phyloP scores from a whole-genome alignment of 2,797 vertebrate species.

The Phataginus tetradactyla region DNA sequence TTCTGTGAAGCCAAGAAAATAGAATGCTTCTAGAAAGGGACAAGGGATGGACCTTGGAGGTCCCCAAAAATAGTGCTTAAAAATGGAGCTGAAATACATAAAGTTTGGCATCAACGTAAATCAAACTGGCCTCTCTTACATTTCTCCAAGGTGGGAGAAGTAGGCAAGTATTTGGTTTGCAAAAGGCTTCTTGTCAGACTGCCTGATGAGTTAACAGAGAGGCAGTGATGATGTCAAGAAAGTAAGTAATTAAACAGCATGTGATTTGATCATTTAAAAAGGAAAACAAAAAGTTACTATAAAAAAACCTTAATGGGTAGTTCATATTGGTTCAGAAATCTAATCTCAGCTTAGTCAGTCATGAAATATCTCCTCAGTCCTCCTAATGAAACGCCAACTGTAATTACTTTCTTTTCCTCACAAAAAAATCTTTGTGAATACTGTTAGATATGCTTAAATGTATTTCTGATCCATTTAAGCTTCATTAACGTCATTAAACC shows the following conservation, averaged over 20 bases:
- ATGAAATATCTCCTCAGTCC: conserved; percentile 23
- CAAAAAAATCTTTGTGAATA: neutral
- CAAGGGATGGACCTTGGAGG: neutral
- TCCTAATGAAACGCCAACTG: conserved; percentile 23
- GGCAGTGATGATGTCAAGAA: conserved; percentile 17
- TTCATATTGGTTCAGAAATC: conserved; percentile 46
- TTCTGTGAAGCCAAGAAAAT: neutral
- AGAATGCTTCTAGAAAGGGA: neutral
- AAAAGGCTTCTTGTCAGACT: neutral
- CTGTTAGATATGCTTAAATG: conserved; percentile 4
- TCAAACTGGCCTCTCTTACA: neutral
- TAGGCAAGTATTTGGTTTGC: neutral
- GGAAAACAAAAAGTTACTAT: conserved; percentile 27
- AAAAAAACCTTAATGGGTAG: neutral
- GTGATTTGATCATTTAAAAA: conserved; percentile 44
- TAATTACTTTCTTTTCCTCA: conserved; percentile 29
- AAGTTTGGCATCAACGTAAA: neutral
- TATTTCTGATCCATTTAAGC: conserved; percentile 45
- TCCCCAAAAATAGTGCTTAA: neutral
- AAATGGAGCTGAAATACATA: conserved; percentile 16
- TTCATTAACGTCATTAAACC: conserved; percentile 48
- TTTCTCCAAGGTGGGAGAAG: conserved; percentile 29
- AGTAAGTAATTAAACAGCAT: conserved; percentile 29
- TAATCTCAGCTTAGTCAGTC: conserved; percentile 33
- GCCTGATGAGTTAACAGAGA: conserved; percentile 1